Evolutionary conservation across 2,888 invertebrate genomes (phyloP).

Genomic region (Acanthosepion pharaonis): DNA sequence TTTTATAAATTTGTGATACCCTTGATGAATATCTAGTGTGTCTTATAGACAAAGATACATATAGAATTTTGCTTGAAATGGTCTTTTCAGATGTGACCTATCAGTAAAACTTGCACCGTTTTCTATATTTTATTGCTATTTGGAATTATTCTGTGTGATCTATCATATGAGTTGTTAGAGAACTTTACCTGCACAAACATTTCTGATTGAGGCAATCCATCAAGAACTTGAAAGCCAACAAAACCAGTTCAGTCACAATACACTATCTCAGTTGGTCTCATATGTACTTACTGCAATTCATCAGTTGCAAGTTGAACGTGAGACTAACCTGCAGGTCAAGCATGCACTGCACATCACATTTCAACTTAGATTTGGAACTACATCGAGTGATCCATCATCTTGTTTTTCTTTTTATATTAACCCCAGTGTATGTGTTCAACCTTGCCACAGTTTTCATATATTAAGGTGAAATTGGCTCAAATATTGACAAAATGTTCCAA

Average conservation of each 20-base stretch:
- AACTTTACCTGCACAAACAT: background rate
- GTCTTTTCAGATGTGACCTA: background rate
- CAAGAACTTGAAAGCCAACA: background rate
- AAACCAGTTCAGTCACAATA: background rate
- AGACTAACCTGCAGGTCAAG: background rate
- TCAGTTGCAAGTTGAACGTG: background rate
- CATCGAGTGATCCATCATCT: background rate
- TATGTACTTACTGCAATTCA: background rate
- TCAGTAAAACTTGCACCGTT: background rate
- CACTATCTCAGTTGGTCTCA: background rate
- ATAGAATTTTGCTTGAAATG: background rate
- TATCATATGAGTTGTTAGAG: background rate
- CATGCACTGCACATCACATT: background rate
- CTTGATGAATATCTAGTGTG: background rate
- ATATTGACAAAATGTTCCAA: no score
- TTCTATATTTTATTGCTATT: background rate
- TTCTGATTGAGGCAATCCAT: no score
- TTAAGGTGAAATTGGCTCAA: no score
- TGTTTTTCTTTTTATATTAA: background rate
- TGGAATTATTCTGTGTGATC: background rate
- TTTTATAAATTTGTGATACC: no score
- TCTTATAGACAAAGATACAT: background rate
- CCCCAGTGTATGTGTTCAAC: background rate
- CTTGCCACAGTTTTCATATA: no score
- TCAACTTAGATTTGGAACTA: background rate